Evolutionary conservation across 2,113 vertebrate species (phyloP).

Genomic region (Rhynchopsitta pachyrhyncha): DNA sequence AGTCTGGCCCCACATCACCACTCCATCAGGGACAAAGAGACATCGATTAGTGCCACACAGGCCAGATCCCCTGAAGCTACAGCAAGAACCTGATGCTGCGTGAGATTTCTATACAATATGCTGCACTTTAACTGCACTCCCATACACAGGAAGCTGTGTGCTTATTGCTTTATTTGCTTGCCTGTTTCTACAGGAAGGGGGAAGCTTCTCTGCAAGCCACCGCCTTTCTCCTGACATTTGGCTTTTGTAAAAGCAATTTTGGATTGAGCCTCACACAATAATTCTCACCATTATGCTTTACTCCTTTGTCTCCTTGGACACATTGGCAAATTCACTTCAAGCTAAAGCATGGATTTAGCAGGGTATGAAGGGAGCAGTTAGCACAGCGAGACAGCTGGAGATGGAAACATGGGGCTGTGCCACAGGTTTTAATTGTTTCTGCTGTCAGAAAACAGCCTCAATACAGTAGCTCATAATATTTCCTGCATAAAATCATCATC

Average conservation of each 20-base stretch:
- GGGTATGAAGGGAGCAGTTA: neutral
- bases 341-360: neutral
- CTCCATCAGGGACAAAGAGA: neutral
- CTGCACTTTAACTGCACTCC: neutral
- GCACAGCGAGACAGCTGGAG: neutral
- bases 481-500: neutral
- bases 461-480: neutral
- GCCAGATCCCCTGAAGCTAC: neutral
- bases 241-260: constrained; percentile 3
- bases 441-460: constrained; percentile 15
- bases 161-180: neutral
- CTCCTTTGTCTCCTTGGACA: constrained; percentile 33
- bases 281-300: neutral
- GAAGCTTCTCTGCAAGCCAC: neutral
- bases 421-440: constrained; percentile 9
- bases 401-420: neutral
- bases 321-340: neutral
- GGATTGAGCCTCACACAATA: neutral
- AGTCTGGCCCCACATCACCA: neutral
- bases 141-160: neutral
- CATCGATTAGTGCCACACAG: neutral
- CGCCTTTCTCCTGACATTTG: neutral
- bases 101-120: neutral
- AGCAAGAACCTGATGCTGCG: neutral
- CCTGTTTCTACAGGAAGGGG: neutral